Percentiles rank a stretch among this genome's conserved stretches.
These are phyloP conservation scores for Mirounga angustirostris DNA, from an alignment of 2,113 vertebrate genomes.

Conservation along the genomic window DNA sequence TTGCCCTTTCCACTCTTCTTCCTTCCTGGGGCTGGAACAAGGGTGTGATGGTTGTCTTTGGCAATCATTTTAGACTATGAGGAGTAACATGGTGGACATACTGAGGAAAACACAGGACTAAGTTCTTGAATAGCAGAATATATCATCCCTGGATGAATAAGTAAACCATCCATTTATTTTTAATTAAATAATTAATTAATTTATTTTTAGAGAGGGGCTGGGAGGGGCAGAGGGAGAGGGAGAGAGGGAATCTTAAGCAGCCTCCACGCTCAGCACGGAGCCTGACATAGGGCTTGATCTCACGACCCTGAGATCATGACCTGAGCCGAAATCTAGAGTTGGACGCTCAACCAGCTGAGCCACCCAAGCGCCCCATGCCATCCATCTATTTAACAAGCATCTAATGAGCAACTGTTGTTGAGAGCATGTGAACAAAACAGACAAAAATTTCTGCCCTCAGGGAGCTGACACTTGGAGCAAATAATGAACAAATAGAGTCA, in stretches of 20 bases:
- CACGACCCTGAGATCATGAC: background rate
- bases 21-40: background rate
- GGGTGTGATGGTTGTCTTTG: background rate
- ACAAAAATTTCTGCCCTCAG: background rate
- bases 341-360: background rate
- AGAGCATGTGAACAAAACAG: background rate
- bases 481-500: background rate
- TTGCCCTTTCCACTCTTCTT: background rate
- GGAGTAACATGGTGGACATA: background rate
- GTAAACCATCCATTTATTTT: background rate
- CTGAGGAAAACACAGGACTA: background rate
- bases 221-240: background rate
- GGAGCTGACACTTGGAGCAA: conserved; percentile 38
- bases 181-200: no score
- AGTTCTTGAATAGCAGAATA: background rate
- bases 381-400: background rate
- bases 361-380: background rate
- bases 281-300: background rate
- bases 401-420: background rate
- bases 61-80: background rate
- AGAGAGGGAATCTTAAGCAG: background rate
- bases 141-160: background rate
- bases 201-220: background rate
- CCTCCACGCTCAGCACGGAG: background rate
- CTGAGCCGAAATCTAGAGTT: background rate